A percentile compares a stretch with the other conserved stretches of the same genome.
These are phyloP conservation scores for Leptoteleia sp. DNA, from an alignment of 1,140 invertebrate genomes.

Conservation along the genomic window DNA sequence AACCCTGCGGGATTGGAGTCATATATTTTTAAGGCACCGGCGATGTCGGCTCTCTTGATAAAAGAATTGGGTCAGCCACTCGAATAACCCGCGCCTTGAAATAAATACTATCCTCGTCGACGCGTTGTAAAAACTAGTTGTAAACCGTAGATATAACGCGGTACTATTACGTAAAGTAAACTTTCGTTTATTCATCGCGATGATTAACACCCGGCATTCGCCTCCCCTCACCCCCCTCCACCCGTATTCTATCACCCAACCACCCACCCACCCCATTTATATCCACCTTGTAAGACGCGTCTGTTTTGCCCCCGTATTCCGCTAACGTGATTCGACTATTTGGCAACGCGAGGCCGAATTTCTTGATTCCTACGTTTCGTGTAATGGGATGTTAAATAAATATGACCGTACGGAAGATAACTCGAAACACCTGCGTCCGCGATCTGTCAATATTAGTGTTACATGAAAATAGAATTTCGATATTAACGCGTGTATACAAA, in stretches of 20 bases:
- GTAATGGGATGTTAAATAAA: slow-evolving; percentile 10
- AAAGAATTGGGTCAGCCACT: slow-evolving; percentile 26
- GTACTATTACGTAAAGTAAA: slow-evolving; percentile 18
- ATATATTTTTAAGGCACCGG: slow-evolving; percentile 25
- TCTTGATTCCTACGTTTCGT: neutral
- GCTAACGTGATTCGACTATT: no score
- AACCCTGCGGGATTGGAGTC: no score
- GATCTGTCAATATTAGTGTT: slow-evolving; percentile 39
- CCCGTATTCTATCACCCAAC: no score
- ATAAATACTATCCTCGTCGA: slow-evolving; percentile 21
- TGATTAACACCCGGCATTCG: slow-evolving; percentile 1
- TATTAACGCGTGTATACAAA: slow-evolving; percentile 48
- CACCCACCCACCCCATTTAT: no score
- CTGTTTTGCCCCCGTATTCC: no score
- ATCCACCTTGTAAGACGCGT: no score
- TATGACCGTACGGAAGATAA: slow-evolving; percentile 6
- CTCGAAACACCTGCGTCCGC: slow-evolving; percentile 49
- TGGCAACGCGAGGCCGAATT: no score
- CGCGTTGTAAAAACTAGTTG: no score
- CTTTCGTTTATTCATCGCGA: slow-evolving; percentile 35
- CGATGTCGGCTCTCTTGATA: slow-evolving; percentile 23
- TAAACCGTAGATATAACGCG: slow-evolving; percentile 6
- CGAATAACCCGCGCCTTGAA: slow-evolving; percentile 12
- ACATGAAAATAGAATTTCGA: slow-evolving; percentile 41
- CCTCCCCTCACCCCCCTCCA: no score